phyloP scores from a whole-genome alignment of 2,888 invertebrate genomes.

The Torymus auratus region DNA sequence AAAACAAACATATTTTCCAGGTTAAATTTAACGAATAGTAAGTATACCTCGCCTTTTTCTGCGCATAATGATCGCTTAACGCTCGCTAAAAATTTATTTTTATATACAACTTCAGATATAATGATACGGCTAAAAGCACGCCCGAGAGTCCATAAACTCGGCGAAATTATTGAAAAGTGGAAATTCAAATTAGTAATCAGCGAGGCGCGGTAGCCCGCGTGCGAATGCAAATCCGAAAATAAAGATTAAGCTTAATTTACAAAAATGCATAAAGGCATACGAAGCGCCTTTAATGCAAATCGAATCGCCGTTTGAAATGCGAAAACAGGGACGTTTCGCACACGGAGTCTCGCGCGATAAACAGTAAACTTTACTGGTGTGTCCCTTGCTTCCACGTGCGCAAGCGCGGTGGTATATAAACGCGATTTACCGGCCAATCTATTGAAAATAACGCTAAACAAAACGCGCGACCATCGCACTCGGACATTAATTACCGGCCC shows the following conservation, averaged over 20 bases:
- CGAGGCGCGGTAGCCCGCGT: neutral
- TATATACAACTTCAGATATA: too few species aligned
- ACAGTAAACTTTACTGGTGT: conserved; percentile 41
- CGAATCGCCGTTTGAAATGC: conserved; percentile 13
- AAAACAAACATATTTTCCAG: neutral
- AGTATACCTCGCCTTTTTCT: too few species aligned
- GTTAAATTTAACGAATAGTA: too few species aligned
- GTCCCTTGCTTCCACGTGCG: neutral
- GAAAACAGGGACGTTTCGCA: conserved; percentile 26
- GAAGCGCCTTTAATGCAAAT: conserved; percentile 14
- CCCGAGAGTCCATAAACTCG: neutral
- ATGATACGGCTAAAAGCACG: too few species aligned
- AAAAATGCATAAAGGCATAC: neutral
- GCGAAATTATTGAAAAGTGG: conserved; percentile 1
- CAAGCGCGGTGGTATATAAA: conserved; percentile 21
- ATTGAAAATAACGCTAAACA: conserved; percentile 30
- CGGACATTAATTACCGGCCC: conserved; percentile 34
- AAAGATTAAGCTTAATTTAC: conserved; percentile 5
- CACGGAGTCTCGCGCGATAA: conserved; percentile 19
- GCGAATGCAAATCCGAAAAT: neutral
- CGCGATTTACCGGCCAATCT: conserved; percentile 43
- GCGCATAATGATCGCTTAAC: too few species aligned
- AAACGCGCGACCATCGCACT: conserved; percentile 4
- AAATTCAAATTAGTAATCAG: conserved; percentile 35
- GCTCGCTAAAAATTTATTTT: too few species aligned